These are phyloP conservation scores for Brachionus plicatilis DNA, from an alignment of 1,140 invertebrate species.

Conservation along the genomic window DNA sequence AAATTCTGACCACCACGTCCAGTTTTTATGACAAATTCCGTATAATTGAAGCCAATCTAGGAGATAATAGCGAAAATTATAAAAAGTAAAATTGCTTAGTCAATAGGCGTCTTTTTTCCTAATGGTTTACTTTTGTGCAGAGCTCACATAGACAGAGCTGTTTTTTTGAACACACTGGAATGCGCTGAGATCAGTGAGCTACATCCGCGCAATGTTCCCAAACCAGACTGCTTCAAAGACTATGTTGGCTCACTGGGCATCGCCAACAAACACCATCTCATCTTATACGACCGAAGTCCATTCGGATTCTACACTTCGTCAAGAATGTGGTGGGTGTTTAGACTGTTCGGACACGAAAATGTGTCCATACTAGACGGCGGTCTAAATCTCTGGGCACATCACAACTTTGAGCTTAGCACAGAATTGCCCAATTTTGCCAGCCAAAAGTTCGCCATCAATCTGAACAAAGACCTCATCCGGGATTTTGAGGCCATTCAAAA, in stretches of 20 bases:
- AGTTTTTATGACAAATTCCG: slow-evolving; percentile 21
- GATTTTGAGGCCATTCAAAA: background rate
- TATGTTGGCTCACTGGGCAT: slow-evolving; percentile 43
- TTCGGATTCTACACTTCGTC: slow-evolving; percentile 43
- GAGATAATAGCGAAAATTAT: slow-evolving; percentile 14
- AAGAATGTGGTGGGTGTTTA: slow-evolving; percentile 44
- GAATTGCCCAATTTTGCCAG: background rate
- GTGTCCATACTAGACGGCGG: slow-evolving; percentile 46
- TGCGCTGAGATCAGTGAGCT: slow-evolving; percentile 41
- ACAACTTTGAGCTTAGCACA: background rate
- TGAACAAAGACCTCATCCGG: background rate
- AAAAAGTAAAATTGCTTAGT: background rate
- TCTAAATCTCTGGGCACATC: slow-evolving; percentile 43
- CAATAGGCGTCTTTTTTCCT: background rate
- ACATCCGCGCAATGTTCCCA: slow-evolving; percentile 45
- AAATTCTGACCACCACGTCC: background rate
- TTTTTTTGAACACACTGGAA: slow-evolving; percentile 44
- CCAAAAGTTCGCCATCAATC: background rate
- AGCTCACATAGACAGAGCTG: slow-evolving; percentile 45
- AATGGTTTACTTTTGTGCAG: slow-evolving; percentile 9
- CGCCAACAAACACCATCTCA: slow-evolving; percentile 42
- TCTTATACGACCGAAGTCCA: slow-evolving; percentile 43
- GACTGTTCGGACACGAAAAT: slow-evolving; percentile 43
- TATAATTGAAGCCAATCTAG: background rate
- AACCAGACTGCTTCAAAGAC: slow-evolving; percentile 43